Conservation (phyloP, 1,140 invertebrate genomes). For the Trichonephila inaurata region DNA sequence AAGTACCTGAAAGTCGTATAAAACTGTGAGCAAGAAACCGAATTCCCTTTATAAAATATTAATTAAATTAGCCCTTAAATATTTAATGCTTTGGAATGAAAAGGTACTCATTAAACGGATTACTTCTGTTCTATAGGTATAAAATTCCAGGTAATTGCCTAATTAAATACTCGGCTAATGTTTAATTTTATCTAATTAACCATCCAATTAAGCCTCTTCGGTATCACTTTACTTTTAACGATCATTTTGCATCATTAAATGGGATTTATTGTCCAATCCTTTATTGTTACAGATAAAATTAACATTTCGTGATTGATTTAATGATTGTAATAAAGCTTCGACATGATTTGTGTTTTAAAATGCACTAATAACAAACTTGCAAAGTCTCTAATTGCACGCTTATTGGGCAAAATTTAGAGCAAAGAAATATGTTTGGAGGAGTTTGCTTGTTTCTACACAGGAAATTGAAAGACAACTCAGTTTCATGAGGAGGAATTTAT, state of each 20-base stretch:
- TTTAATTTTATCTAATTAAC: constrained; percentile 37
- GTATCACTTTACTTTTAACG: constrained; percentile 25
- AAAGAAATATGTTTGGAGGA: neutral
- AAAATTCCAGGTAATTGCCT: constrained; percentile 37
- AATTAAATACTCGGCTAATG: constrained; percentile 11
- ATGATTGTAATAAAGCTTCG: constrained; percentile 2
- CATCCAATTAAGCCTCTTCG: constrained; percentile 24
- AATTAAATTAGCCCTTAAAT: neutral
- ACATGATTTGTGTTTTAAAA: constrained; percentile 25
- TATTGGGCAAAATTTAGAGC: neutral
- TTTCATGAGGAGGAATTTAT: too few species aligned
- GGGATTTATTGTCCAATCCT: constrained; percentile 12
- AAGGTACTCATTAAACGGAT: neutral
- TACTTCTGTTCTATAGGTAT: neutral
- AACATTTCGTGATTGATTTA: constrained; percentile 30
- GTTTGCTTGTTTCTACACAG: too few species aligned
- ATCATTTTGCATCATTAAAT: constrained; percentile 25
- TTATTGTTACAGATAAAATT: constrained; percentile 26
- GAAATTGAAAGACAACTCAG: too few species aligned
- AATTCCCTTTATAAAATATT: neutral
- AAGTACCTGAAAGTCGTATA: neutral
- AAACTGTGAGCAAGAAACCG: neutral
- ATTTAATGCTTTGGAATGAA: neutral
- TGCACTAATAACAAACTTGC: neutral
- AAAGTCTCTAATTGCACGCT: neutral